Percentiles rank a stretch among this genome's conserved stretches.
These are phyloP conservation scores for Pseudopodoces humilis DNA, from an alignment of 2,113 vertebrate species.

Conservation along the genomic window DNA sequence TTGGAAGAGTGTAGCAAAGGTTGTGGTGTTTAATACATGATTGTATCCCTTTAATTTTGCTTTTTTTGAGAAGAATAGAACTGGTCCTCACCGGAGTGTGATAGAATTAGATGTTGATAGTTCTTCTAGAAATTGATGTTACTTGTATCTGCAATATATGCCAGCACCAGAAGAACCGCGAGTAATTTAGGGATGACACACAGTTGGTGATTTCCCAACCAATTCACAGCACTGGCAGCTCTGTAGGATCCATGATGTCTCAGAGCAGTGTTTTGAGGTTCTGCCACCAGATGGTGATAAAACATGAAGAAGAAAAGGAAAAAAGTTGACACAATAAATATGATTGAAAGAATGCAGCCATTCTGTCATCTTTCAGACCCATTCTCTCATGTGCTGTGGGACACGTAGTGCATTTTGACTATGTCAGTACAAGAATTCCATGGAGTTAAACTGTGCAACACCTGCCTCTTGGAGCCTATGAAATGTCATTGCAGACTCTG, in stretches of 20 bases:
- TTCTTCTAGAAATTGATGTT: neutral
- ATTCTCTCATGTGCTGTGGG: neutral
- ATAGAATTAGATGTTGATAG: neutral
- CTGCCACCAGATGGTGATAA: neutral
- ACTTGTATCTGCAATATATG: neutral
- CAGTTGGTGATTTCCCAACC: neutral
- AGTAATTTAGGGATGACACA: neutral
- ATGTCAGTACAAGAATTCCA: neutral
- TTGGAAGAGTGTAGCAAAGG: neutral
- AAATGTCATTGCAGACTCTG: neutral
- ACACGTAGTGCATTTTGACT: neutral
- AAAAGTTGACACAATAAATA: neutral
- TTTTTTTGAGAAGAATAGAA: neutral
- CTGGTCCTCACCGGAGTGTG: neutral
- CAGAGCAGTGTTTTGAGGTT: neutral
- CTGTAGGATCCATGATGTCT: neutral
- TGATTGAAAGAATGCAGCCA: neutral
- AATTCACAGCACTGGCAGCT: neutral
- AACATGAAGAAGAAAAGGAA: neutral
- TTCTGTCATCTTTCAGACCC: neutral
- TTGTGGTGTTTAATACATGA: neutral
- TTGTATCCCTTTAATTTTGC: neutral
- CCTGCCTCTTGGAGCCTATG: neutral
- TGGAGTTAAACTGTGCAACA: neutral
- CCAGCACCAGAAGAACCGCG: neutral